Conservation (phyloP, 2,113 vertebrate genomes). For the Neofelis nebulosa region DNA sequence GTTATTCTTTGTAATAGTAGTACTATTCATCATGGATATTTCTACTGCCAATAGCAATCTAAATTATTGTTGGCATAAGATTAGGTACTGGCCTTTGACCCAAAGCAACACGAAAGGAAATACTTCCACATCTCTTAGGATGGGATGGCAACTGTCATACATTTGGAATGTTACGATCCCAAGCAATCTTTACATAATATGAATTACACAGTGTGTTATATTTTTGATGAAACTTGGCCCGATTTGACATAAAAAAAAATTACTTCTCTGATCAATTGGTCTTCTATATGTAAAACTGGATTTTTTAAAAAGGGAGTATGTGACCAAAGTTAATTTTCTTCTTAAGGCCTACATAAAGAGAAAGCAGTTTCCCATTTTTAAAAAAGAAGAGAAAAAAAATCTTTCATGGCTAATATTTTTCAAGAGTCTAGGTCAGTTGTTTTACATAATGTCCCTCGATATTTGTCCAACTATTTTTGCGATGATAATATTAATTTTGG, state of each 20-base stretch:
- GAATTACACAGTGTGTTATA: conserved; percentile 36
- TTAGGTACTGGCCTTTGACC: conserved; percentile 59
- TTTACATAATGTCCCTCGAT: neutral
- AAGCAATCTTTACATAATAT: conserved; percentile 59
- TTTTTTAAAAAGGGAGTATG: conserved; percentile 44
- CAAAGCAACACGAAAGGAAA: conserved; percentile 63
- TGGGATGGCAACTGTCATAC: neutral
- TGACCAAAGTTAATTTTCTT: conserved; percentile 72
- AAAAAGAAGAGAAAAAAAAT: neutral
- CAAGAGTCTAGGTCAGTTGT: neutral
- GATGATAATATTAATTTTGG: neutral
- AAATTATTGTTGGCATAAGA: conserved; percentile 47
- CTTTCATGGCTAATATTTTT: neutral
- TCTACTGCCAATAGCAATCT: conserved; percentile 41
- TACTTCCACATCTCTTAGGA: conserved; percentile 7
- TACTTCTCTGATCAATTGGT: conserved; percentile 68
- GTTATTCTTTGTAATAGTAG: conserved; percentile 55
- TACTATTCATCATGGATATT: conserved; percentile 58
- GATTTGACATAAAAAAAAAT: conserved; percentile 64
- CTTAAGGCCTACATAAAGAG: conserved; percentile 73
- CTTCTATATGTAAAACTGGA: conserved; percentile 63
- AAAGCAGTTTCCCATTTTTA: conserved; percentile 68
- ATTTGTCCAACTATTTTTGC: neutral
- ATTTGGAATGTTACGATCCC: conserved; percentile 43
- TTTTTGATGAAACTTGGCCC: conserved; percentile 65